Conservation (phyloP, 1,140 invertebrate species). For the Lucilia sericata region DNA sequence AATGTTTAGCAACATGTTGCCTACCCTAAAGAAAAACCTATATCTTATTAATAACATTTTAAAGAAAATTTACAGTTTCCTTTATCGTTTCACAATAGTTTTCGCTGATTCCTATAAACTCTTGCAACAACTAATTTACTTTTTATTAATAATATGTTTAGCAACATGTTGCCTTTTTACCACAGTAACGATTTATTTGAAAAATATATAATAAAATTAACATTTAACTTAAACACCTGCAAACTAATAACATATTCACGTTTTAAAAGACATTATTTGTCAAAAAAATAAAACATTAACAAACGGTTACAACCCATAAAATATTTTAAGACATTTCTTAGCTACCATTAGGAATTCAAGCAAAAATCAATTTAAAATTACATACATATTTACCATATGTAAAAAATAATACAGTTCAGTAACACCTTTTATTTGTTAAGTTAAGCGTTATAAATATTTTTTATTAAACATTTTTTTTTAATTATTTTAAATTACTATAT, state of each 20-base stretch:
- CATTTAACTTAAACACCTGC: conserved; percentile 6
- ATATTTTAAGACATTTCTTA: background rate
- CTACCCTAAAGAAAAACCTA: too few species aligned
- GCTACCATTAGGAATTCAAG: background rate
- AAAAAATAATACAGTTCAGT: background rate
- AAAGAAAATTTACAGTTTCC: too few species aligned
- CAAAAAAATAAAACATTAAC: background rate
- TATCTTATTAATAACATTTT: too few species aligned
- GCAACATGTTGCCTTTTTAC: too few species aligned
- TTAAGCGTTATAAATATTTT: background rate
- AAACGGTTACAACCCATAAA: background rate
- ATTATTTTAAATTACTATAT: background rate
- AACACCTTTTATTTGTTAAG: conserved; percentile 12
- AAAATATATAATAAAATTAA: background rate
- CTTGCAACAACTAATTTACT: too few species aligned
- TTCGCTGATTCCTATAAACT: too few species aligned
- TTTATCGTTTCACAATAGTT: too few species aligned
- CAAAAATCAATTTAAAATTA: background rate
- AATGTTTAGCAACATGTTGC: background rate
- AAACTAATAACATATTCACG: too few species aligned
- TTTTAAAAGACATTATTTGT: background rate
- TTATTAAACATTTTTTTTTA: background rate
- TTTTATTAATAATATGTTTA: too few species aligned
- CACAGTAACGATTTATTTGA: too few species aligned
- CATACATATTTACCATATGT: background rate